Evolutionary conservation across 2,797 vertebrate species (phyloP).

Genomic region (Threskiornis aethiopicus): DNA sequence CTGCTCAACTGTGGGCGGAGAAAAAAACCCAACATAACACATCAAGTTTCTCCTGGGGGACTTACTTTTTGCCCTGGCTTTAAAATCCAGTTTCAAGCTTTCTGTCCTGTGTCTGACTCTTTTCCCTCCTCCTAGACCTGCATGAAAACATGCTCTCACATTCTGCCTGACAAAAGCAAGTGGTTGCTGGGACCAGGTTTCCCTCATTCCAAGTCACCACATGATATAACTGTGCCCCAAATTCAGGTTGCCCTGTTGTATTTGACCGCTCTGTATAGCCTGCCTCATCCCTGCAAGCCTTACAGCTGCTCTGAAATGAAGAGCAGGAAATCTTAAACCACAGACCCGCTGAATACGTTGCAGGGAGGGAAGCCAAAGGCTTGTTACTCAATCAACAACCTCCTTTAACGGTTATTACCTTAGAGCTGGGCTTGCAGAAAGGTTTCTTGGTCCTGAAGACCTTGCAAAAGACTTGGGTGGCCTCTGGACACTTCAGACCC

Average conservation of each 20-base stretch:
- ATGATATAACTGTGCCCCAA: neutral
- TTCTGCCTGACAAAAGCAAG: neutral
- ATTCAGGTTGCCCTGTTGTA: neutral
- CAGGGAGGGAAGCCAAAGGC: neutral
- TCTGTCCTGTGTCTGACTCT: neutral
- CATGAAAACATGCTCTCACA: neutral
- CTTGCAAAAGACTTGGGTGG: neutral
- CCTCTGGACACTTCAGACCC: neutral
- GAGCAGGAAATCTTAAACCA: neutral
- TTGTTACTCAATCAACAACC: neutral
- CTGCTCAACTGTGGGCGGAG: neutral
- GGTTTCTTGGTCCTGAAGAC: neutral
- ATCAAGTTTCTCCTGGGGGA: neutral
- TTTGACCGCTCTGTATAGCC: neutral
- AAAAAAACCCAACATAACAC: neutral
- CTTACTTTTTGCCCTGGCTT: neutral
- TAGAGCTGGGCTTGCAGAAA: neutral
- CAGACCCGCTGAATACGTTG: fast-evolving
- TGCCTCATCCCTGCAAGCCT: neutral
- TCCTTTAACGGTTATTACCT: neutral
- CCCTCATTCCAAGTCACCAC: neutral
- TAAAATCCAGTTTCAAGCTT: neutral
- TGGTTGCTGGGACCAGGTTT: neutral
- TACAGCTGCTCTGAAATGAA: neutral
- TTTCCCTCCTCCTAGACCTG: neutral